Evolutionary conservation across 2,113 vertebrate genomes (phyloP), one percentile per base, ranked within the genome.

Genomic region (Neofelis nebulosa): DNA sequence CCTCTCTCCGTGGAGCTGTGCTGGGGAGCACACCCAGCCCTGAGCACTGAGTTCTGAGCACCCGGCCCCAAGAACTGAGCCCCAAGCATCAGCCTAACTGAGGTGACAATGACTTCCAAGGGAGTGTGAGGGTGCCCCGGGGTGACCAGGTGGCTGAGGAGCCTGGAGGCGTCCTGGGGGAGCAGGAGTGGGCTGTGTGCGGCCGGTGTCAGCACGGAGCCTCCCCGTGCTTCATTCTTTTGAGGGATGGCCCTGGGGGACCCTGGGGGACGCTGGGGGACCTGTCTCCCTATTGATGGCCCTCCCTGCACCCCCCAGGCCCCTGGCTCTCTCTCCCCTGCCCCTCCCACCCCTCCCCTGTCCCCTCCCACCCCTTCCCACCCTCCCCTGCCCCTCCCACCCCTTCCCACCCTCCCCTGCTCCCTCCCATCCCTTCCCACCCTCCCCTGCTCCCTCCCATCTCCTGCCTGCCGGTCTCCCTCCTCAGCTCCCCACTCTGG

Each of bases 221-320:
- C 74, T 48, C 41, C 41, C 23, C 3, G 3, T 2, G 1, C 27
- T 48, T 74, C 52, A 7, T 16, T 31, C 69, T 61, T 14, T 31
- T 29, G 52, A 61, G 38, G 18, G 52, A 57, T 7, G 8, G 50
- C 45, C 45, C 45, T 45, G 45, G 45, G 45, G 45, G 45, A 2
- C 45, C 45, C 45, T 45, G 45, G 45, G 45, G 7, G 45, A 45
- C 1, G 45, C 45, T 9, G 45, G 7, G 1, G 55, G 27, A 45
- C 86, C 69, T 8, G 0, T 74, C 38, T 61, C 27, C 69, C 16
- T 23, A n/a, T 52, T 13, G 29, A 33, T 5, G 73, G 6, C 45
- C 25, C 41, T 45, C 73, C 71, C 2, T 0, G 1, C 2, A 52
- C 18, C 52, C 16, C 18, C 15, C 52, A 65, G 10, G 10, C 25